Percentiles rank a stretch among this genome's conserved stretches.
Evolutionary conservation across 2,113 vertebrate genomes (phyloP).

Genomic region (Petromus typicus): DNA sequence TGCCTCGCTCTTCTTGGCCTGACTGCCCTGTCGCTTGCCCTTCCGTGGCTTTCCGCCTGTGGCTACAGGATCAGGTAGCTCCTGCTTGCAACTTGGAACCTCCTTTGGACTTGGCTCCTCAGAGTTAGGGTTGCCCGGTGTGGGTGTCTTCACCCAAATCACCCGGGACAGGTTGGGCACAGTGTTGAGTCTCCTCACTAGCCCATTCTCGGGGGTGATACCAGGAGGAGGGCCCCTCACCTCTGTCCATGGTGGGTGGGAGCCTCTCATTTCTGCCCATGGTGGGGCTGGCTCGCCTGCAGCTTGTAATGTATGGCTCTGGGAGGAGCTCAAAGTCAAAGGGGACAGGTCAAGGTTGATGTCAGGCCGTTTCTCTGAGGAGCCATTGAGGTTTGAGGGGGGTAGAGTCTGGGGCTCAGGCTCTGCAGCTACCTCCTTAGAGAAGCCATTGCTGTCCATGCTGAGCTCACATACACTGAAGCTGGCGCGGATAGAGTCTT

Average conservation of each 20-base stretch:
- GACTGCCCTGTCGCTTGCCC: conserved; percentile 92
- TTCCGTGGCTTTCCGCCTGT: conserved; percentile 90
- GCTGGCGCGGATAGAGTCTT: conserved; percentile 97
- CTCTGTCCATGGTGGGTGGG: conserved; percentile 81
- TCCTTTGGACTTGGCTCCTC: conserved; percentile 80
- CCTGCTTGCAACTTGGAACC: conserved; percentile 82
- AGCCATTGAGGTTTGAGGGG: conserved; percentile 94
- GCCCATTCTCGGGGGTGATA: conserved; percentile 84
- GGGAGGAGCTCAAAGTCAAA: conserved; percentile 93
- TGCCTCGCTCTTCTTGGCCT: conserved; percentile 85
- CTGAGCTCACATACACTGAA: conserved; percentile 98
- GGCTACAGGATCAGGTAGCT: conserved; percentile 24
- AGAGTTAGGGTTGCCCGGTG: conserved; percentile 84
- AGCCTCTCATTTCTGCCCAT: conserved; percentile 82
- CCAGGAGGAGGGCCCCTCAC: conserved; percentile 77
- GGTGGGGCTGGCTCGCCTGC: conserved; percentile 85
- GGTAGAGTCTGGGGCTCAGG: conserved; percentile 92
- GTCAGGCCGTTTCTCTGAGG: conserved; percentile 93
- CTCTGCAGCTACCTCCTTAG: conserved; percentile 95
- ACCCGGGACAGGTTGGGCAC: conserved; percentile 95
- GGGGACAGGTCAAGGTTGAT: conserved; percentile 97
- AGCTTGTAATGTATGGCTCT: conserved; percentile 87
- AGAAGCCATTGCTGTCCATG: conserved; percentile 96
- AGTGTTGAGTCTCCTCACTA: conserved; percentile 92
- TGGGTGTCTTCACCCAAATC: conserved; percentile 94